These are phyloP conservation scores for Tetragonisca angustula DNA, from an alignment of 2,888 invertebrate genomes.

Conservation along the genomic window DNA sequence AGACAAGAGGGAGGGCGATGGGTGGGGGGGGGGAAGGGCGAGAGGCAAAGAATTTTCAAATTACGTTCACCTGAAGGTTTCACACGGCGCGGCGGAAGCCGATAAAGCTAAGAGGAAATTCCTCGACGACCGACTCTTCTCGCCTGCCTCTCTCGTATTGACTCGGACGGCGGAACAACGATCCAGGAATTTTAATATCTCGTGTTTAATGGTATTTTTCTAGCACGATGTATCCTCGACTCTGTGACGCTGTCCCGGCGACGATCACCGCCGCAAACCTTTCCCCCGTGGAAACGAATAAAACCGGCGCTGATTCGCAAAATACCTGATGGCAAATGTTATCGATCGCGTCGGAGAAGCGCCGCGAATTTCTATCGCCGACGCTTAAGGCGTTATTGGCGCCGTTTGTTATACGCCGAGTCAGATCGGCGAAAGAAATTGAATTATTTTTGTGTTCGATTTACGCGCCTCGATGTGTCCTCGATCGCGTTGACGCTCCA, in stretches of 20 bases:
- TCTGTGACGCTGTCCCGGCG: conserved; percentile 30
- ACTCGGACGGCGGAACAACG: conserved; percentile 31
- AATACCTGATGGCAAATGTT: conserved; percentile 27
- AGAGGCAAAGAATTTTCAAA: conserved; percentile 29
- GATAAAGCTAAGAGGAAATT: conserved; percentile 52
- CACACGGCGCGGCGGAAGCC: conserved; percentile 14
- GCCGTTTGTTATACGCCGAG: conserved; percentile 40
- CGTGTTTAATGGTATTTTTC: conserved; percentile 63
- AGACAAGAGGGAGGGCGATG: background rate
- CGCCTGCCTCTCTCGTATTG: conserved; percentile 34
- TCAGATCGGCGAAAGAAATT: conserved; percentile 29
- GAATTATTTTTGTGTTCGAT: conserved; percentile 32
- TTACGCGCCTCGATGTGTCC: background rate
- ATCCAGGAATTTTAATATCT: conserved; percentile 67
- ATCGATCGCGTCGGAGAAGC: conserved; percentile 32
- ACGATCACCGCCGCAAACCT: conserved; percentile 35
- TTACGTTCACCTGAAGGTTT: conserved; percentile 22
- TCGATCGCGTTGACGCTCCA: no score
- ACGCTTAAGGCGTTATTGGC: conserved; percentile 38
- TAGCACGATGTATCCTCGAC: conserved; percentile 51
- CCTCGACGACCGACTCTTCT: conserved; percentile 32
- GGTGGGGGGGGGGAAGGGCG: no score
- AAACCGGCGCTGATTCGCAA: conserved; percentile 38
- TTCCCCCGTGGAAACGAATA: conserved; percentile 28
- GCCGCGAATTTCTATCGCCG: conserved; percentile 41